Evolutionary conservation across 2,797 vertebrate species (phyloP).

Genomic region (Eidolon dupreanum): DNA sequence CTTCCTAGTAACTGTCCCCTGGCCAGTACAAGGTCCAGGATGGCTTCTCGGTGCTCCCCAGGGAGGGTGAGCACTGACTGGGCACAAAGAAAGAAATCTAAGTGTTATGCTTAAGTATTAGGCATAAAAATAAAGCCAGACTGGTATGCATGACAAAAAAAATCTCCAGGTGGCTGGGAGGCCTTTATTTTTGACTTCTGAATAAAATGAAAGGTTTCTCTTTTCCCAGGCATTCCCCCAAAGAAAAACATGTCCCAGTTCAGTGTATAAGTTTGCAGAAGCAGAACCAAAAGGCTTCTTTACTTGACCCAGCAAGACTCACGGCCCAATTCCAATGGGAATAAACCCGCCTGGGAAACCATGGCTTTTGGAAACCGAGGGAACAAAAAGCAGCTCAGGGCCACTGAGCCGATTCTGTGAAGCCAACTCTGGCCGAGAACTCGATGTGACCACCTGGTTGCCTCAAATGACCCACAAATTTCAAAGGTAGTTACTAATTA

Average conservation of each 20-base stretch:
- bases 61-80: neutral
- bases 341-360: neutral
- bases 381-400: slow-evolving; percentile 2
- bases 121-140: neutral
- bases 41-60: neutral
- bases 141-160: neutral
- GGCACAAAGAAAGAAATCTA: neutral
- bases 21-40: neutral
- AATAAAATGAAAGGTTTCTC: slow-evolving; percentile 57
- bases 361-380: neutral
- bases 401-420: neutral
- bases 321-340: neutral
- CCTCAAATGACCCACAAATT: slow-evolving; percentile 48
- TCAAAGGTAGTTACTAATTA: neutral
- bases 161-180: slow-evolving; percentile 19
- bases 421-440: neutral
- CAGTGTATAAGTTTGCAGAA: neutral
- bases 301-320: neutral
- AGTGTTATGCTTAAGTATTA: too few species aligned
- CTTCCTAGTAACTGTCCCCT: rapidly evolving
- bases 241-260: slow-evolving; percentile 45
- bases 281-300: slow-evolving; percentile 33
- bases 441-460: neutral
- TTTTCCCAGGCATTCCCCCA: neutral
- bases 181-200: slow-evolving; percentile 50